Conservation (phyloP, 1,140 invertebrate species). For the Hirudo medicinalis region DNA sequence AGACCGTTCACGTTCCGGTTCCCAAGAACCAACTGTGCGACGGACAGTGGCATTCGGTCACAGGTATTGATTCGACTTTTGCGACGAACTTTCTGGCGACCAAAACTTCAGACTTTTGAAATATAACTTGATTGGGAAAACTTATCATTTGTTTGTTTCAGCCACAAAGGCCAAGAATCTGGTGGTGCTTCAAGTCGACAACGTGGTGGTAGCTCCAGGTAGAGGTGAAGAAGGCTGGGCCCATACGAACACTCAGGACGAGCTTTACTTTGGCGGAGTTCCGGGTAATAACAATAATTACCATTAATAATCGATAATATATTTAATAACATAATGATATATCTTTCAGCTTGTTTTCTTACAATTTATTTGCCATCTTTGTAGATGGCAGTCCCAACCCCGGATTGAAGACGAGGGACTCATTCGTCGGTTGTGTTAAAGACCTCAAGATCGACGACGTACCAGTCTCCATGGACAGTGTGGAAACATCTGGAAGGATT, state of each 20-base stretch:
- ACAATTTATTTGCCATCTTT: neutral
- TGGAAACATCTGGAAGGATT: slow-evolving; percentile 26
- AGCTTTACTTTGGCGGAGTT: slow-evolving; percentile 78
- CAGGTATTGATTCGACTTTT: slow-evolving; percentile 48
- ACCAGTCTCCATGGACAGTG: slow-evolving; percentile 27
- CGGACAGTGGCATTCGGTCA: slow-evolving; percentile 79
- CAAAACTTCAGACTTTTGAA: neutral
- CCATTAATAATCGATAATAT: neutral
- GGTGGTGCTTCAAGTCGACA: slow-evolving; percentile 65
- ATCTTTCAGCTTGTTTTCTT: neutral
- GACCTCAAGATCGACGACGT: slow-evolving; percentile 32
- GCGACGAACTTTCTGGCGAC: neutral
- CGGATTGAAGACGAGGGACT: slow-evolving; percentile 49
- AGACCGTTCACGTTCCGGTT: slow-evolving; percentile 56
- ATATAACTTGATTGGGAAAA: neutral
- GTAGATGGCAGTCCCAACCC: slow-evolving; percentile 29
- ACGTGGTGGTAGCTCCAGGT: slow-evolving; percentile 48
- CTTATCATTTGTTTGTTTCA: slow-evolving; percentile 36
- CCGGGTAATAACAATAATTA: slow-evolving; percentile 46
- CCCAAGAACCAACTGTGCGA: slow-evolving; percentile 68
- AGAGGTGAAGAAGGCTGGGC: slow-evolving; percentile 52
- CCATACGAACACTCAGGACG: slow-evolving; percentile 64
- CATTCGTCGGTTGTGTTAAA: slow-evolving; percentile 68
- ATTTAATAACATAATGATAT: neutral
- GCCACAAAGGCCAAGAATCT: slow-evolving; percentile 70